Conservation (phyloP, 2,888 invertebrate genomes). For the Eledone cirrhosa region DNA sequence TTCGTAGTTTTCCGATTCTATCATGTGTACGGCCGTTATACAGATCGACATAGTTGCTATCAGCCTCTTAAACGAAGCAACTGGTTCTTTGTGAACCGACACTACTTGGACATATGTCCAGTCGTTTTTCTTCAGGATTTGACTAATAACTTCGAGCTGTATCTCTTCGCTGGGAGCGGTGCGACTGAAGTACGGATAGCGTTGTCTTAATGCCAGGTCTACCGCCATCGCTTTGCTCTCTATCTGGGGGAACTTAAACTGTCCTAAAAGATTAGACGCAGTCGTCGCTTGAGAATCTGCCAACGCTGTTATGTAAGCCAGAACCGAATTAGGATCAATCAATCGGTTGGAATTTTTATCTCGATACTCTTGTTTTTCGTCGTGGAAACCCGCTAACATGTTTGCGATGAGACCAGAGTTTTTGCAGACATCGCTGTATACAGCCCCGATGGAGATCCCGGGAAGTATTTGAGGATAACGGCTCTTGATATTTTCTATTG, state of each 20-base stretch:
- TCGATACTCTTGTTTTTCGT: constrained; percentile 41
- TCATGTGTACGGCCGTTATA: constrained; percentile 41
- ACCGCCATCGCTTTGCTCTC: constrained; percentile 44
- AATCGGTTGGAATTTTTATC: constrained; percentile 36
- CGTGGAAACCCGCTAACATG: constrained; percentile 49
- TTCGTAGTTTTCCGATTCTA: constrained; percentile 33
- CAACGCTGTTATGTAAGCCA: constrained; percentile 41
- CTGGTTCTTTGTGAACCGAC: constrained; percentile 32
- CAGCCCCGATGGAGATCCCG: constrained; percentile 48
- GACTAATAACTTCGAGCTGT: constrained; percentile 55
- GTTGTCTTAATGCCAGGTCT: constrained; percentile 35
- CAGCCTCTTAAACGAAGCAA: constrained; percentile 34
- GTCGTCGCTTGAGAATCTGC: constrained; percentile 40
- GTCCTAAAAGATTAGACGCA: constrained; percentile 66
- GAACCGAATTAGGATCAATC: constrained; percentile 49
- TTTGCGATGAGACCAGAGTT: constrained; percentile 43
- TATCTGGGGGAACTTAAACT: constrained; percentile 71
- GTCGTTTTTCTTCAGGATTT: constrained; percentile 58
- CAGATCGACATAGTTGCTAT: constrained; percentile 43
- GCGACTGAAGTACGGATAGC: constrained; percentile 51
- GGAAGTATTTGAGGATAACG: constrained; percentile 38
- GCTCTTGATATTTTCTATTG: constrained; percentile 36
- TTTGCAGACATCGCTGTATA: constrained; percentile 52
- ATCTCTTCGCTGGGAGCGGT: constrained; percentile 49
- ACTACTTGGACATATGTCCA: constrained; percentile 67